Conservation (phyloP, 2,888 invertebrate genomes). For the Protonemura montana region DNA sequence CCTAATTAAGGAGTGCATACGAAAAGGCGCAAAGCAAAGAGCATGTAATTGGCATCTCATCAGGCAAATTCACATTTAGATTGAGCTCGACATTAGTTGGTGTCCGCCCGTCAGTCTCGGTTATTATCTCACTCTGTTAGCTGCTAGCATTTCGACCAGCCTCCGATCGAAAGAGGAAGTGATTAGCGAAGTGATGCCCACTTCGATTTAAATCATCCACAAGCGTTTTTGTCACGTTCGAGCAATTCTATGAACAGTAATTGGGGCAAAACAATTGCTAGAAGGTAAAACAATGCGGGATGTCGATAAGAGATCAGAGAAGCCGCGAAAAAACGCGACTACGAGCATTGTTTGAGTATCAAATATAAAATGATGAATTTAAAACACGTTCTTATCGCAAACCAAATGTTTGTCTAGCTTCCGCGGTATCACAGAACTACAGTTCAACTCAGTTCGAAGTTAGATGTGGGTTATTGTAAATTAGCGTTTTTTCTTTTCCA, state of each 20-base stretch:
- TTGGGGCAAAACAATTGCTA: too few species aligned
- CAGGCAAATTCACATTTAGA: background rate
- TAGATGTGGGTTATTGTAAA: too few species aligned
- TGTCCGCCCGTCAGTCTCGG: background rate
- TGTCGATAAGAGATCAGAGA: too few species aligned
- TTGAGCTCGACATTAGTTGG: background rate
- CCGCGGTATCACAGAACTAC: background rate
- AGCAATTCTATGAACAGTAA: too few species aligned
- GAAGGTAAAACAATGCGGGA: too few species aligned
- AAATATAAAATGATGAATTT: background rate
- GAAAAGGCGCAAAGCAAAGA: background rate
- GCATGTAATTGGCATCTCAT: background rate
- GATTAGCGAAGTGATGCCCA: background rate
- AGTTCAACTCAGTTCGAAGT: too few species aligned
- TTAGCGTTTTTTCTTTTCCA: too few species aligned
- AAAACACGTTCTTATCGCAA: background rate
- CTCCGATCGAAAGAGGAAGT: background rate
- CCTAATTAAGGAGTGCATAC: too few species aligned
- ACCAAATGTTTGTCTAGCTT: background rate
- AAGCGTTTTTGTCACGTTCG: background rate
- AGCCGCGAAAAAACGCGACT: background rate
- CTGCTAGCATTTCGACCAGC: background rate
- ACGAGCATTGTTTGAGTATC: background rate
- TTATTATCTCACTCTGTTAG: background rate
- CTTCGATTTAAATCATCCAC: too few species aligned